Conservation (phyloP, 2,888 invertebrate species). For the Rotaria magnacalcarata region DNA sequence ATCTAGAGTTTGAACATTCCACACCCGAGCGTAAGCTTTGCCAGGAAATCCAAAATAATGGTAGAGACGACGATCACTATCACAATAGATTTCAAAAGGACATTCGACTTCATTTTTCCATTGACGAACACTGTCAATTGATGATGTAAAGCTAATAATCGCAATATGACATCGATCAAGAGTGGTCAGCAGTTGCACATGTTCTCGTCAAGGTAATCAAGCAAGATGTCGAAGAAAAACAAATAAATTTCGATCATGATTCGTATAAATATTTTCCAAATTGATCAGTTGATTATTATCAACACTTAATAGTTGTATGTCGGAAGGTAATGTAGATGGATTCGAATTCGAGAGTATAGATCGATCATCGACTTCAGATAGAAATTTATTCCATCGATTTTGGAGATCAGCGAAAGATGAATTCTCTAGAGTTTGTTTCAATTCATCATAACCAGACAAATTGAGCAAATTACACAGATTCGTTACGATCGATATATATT, state of each 20-base stretch:
- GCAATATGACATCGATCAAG: constrained; percentile 39
- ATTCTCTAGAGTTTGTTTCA: background rate
- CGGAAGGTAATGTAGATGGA: background rate
- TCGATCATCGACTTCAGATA: background rate
- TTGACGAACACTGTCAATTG: constrained; percentile 36
- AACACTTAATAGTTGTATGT: background rate
- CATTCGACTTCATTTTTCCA: constrained; percentile 37
- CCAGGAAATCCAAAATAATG: constrained; percentile 35
- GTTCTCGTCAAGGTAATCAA: constrained; percentile 46
- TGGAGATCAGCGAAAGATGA: background rate
- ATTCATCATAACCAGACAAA: background rate
- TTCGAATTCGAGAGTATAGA: background rate
- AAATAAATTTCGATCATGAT: constrained; percentile 23
- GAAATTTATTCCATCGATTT: background rate
- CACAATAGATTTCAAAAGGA: constrained; percentile 34
- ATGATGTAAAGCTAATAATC: constrained; percentile 40
- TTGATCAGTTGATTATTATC: background rate
- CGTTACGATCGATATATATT: background rate
- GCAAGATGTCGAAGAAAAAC: constrained; percentile 44
- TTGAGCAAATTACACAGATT: background rate
- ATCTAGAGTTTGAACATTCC: constrained; percentile 40
- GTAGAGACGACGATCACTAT: constrained; percentile 36
- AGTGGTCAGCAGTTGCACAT: constrained; percentile 36
- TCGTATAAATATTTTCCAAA: background rate
- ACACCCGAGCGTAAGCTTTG: constrained; percentile 37